phyloP scores from a whole-genome alignment of 1,140 invertebrate species.

The Pomacea maculata region DNA sequence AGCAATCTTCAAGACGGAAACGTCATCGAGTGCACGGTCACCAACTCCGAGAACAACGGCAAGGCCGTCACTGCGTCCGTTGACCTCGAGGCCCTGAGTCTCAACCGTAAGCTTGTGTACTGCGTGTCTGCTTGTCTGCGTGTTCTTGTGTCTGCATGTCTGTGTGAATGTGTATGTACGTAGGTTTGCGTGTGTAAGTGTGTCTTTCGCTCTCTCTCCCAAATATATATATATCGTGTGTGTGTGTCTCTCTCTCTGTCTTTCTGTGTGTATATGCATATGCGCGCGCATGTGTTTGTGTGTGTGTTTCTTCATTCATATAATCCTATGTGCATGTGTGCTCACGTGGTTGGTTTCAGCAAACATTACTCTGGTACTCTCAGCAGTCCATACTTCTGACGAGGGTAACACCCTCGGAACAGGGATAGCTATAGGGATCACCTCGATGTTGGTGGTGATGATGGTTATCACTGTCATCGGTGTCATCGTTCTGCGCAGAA shows the following conservation, averaged over 20 bases:
- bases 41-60: no score
- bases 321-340: background rate
- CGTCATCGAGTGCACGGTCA: no score
- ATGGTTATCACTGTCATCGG: no score
- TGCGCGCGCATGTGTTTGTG: background rate
- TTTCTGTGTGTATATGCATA: background rate
- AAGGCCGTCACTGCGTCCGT: no score
- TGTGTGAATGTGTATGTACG: slow-evolving; percentile 5
- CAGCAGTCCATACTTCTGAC: no score
- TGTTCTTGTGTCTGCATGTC: slow-evolving; percentile 1
- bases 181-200: background rate
- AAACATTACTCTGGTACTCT: no score
- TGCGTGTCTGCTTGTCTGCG: background rate
- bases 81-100: background rate
- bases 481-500: no score
- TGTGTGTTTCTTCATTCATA: background rate
- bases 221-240: background rate
- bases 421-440: no score
- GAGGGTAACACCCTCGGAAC: no score
- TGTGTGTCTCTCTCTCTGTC: background rate
- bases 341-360: no score
- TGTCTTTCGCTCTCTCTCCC: background rate
- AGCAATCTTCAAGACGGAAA: no score
- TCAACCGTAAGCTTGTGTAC: background rate
- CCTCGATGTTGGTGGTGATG: no score